Percentiles rank a stretch among this genome's conserved stretches.
Evolutionary conservation across 2,888 invertebrate genomes (phyloP).

Genomic region (Dolichomitus sp.): DNA sequence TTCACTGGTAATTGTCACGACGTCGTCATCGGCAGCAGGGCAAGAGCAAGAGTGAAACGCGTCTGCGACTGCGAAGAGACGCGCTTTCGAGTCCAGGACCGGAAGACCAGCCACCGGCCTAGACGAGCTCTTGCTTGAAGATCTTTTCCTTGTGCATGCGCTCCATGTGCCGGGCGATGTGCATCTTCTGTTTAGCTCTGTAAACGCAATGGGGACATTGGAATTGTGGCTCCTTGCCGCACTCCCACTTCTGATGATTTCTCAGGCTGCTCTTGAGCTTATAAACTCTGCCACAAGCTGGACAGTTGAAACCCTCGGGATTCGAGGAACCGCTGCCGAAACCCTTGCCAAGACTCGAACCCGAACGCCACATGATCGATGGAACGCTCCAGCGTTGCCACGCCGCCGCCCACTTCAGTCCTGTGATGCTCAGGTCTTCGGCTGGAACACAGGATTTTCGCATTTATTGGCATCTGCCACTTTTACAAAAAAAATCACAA

Average conservation of each 20-base stretch:
- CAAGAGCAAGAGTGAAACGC: conserved; percentile 45
- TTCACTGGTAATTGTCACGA: conserved; percentile 24
- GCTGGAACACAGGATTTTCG: conserved; percentile 87
- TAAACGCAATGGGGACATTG: conserved; percentile 86
- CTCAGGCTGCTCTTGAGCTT: conserved; percentile 93
- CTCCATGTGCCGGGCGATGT: conserved; percentile 86
- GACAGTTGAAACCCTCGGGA: conserved; percentile 90
- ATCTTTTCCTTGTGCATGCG: conserved; percentile 87
- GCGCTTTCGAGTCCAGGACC: conserved; percentile 56
- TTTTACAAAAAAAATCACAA: conserved; percentile 50
- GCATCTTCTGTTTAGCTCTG: conserved; percentile 86
- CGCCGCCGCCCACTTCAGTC: conserved; percentile 89
- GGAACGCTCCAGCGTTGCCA: conserved; percentile 88
- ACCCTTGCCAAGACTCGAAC: conserved; percentile 82
- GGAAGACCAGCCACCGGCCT: conserved; percentile 74
- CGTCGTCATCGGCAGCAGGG: conserved; percentile 43
- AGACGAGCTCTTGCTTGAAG: conserved; percentile 84
- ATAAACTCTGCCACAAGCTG: conserved; percentile 94
- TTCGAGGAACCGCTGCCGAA: conserved; percentile 78
- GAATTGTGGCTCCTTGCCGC: conserved; percentile 86
- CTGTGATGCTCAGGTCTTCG: conserved; percentile 92
- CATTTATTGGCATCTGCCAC: conserved; percentile 77
- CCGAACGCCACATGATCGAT: conserved; percentile 85
- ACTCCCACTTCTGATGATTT: conserved; percentile 86
- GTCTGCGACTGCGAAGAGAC: conserved; percentile 17